Evolutionary conservation across 2,113 vertebrate species (phyloP), one percentile per base, ranked within the genome.

Genomic region (Hipposideros armiger): DNA sequence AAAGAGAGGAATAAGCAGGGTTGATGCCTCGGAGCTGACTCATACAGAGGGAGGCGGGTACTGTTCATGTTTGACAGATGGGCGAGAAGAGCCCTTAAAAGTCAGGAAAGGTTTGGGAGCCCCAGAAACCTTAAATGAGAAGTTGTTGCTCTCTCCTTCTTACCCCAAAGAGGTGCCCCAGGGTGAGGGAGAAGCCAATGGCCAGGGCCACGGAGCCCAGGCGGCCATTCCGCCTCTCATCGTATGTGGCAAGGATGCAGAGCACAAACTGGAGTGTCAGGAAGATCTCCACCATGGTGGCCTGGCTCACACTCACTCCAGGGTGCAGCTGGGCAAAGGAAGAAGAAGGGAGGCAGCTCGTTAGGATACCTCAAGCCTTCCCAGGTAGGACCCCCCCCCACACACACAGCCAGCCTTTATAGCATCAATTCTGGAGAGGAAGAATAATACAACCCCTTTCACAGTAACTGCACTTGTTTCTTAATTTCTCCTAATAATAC

Each of bases 91-190:
- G 81, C 13, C 47, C 20, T 92, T 74, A 76, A 32, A 45, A 52
- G 13, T 5, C 20, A 10, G 69, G 54, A 81, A 95, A 64, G 36
- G n/a, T 87, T 60, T 81, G 7, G 42, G 24, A 64, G 45, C 60
- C 87, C 70, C 47, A 11, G 16, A 66, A 36, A 87, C 54, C 36
- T 93, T 80, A 58, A 89, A 58, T 9, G 9, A 85, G 82, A 89
- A 52, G 22, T 47, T 78, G 17, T 5, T 91, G 30, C 36, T n/a
- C 16, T 81, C n/a, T 73, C 72, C 32, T 80, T 69, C 99, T 99
- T 99, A 99, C 99, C 99, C 99, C 99, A 97, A 99, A 99, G 96
- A 99, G 99, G 97, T 99, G 99, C 72, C 99, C 99, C 45, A 99
- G 98, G 87, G 99, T 99, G 94, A 99, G 98, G 50, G 99, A 99